These are phyloP conservation scores for Xanthia togata DNA, from an alignment of 2,888 invertebrate species.

Conservation along the genomic window DNA sequence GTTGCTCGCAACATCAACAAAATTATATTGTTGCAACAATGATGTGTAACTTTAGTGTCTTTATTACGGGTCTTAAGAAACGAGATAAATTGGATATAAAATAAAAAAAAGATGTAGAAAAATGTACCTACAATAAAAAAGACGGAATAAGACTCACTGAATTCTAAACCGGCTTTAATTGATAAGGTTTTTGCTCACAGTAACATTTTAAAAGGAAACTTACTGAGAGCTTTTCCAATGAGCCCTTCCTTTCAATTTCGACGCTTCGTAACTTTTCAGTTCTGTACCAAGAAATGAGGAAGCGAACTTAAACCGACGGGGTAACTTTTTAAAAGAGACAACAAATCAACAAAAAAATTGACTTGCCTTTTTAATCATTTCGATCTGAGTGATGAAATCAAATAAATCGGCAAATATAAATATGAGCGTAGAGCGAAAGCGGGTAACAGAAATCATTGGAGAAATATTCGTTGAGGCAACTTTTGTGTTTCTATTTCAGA, in stretches of 20 bases:
- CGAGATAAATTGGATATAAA: background rate
- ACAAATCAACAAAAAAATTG: background rate
- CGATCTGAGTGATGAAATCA: background rate
- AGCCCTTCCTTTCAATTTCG: constrained; percentile 20
- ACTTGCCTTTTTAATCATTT: background rate
- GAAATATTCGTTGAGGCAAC: background rate
- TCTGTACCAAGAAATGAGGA: constrained; percentile 22
- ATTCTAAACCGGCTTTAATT: constrained; percentile 1
- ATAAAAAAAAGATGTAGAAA: background rate
- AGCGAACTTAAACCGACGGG: constrained; percentile 1
- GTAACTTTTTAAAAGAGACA: background rate
- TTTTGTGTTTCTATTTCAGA: background rate
- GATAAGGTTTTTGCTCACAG: constrained; percentile 15
- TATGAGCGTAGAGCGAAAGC: background rate
- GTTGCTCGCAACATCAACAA: background rate
- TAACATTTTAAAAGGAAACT: constrained; percentile 7
- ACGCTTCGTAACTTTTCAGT: constrained; percentile 21
- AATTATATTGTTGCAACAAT: background rate
- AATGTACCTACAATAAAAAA: background rate
- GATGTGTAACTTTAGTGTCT: background rate
- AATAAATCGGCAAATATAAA: background rate
- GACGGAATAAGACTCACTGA: background rate
- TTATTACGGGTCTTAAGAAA: background rate
- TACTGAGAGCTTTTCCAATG: constrained; percentile 3
- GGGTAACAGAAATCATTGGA: background rate